A percentile compares a stretch with the other conserved stretches of the same genome.
Evolutionary conservation across 1,140 invertebrate species (phyloP).

Genomic region (Amphibalanus amphitrite): DNA sequence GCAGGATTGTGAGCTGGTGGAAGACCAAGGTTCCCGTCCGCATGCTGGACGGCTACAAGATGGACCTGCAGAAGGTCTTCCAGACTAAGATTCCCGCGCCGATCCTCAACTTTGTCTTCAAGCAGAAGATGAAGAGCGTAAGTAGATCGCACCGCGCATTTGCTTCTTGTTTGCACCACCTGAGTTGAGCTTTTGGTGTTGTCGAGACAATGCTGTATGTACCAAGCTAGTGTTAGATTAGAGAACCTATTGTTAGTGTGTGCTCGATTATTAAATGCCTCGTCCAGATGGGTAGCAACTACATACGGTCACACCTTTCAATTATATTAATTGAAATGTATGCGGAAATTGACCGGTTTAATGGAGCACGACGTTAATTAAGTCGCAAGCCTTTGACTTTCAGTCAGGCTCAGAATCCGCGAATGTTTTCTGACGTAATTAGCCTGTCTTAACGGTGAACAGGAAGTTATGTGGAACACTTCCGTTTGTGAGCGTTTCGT

Average conservation of each 20-base stretch:
- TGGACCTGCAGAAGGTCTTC: constrained; percentile 70
- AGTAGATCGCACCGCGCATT: constrained; percentile 20
- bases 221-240: too few species aligned
- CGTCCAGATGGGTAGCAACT: too few species aligned
- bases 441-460: constrained; percentile 2
- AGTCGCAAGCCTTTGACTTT: too few species aligned
- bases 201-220: too few species aligned
- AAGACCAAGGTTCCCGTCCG: constrained; percentile 67
- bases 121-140: constrained; percentile 65
- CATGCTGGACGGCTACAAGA: constrained; percentile 56
- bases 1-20: constrained; percentile 61
- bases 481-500: not conserved
- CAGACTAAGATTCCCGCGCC: constrained; percentile 71
- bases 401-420: too few species aligned
- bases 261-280: too few species aligned
- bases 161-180: constrained; percentile 19
- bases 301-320: too few species aligned
- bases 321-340: too few species aligned
- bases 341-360: too few species aligned
- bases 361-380: too few species aligned
- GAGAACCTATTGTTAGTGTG: too few species aligned
- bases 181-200: too few species aligned
- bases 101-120: constrained; percentile 76
- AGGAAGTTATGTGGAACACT: not conserved
- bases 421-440: constrained; percentile 9